Percentiles rank a stretch among this genome's conserved stretches.
Conservation (phyloP, 2,888 invertebrate species). For the Psococerastis gibbosa region DNA sequence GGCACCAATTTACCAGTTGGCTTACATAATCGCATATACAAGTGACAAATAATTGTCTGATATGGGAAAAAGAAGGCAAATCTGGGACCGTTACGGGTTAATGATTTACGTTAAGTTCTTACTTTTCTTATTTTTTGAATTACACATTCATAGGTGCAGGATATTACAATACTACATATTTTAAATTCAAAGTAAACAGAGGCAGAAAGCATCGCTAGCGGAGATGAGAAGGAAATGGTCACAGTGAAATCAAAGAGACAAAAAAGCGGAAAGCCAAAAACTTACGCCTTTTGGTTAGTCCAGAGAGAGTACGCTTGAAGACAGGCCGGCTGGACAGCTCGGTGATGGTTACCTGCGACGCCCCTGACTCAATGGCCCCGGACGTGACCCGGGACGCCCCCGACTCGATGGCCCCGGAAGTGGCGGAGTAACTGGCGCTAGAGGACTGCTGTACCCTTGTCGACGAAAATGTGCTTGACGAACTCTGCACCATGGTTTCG, state of each 20-base stretch:
- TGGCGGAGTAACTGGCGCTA: not conserved
- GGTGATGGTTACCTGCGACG: not conserved
- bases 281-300: not conserved
- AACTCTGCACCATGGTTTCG: conserved; percentile 3
- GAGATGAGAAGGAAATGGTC: not conserved
- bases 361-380: not conserved
- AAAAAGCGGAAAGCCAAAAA: conserved; percentile 7
- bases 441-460: conserved; percentile 31
- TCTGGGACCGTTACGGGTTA: no score
- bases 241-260: not conserved
- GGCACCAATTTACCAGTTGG: no score
- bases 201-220: no score
- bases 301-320: conserved; percentile 1
- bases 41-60: no score
- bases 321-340: not conserved
- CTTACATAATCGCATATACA: no score
- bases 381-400: not conserved
- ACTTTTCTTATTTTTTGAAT: no score
- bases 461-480: conserved; percentile 33
- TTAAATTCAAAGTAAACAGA: no score
- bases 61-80: no score
- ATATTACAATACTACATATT: no score
- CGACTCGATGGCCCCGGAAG: not conserved
- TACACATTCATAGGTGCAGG: no score
- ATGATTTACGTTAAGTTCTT: no score